Evolutionary conservation across 2,888 invertebrate genomes (phyloP).

Genomic region (Drosophila sordidula): DNA sequence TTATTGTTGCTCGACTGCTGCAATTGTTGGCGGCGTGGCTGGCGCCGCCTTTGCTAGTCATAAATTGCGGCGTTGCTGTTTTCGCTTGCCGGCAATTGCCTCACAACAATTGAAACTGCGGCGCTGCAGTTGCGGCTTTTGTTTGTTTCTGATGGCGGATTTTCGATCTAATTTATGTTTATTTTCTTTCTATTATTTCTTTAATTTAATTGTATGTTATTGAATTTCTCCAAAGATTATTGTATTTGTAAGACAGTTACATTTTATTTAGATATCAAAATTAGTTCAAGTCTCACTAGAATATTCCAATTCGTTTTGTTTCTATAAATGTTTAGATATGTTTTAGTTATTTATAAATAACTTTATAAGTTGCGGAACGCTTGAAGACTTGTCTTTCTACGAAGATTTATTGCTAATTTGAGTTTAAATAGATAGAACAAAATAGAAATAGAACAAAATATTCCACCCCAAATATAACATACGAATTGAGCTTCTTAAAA

Average conservation of each 20-base stretch:
- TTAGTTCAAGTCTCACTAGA: neutral
- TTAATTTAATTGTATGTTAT: neutral
- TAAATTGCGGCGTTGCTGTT: conserved; percentile 60
- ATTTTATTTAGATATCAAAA: no score
- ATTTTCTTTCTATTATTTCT: conserved; percentile 8
- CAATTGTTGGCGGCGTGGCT: conserved; percentile 53
- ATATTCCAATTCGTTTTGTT: neutral
- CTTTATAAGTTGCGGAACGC: conserved; percentile 3
- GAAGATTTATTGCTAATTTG: conserved; percentile 6
- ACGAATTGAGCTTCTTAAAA: conserved; percentile 12
- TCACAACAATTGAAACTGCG: conserved; percentile 63
- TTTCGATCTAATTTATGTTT: conserved; percentile 23
- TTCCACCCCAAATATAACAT: conserved; percentile 6
- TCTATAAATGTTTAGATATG: neutral
- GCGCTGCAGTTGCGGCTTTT: conserved; percentile 44
- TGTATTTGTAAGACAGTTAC: no score
- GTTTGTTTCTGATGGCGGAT: conserved; percentile 33
- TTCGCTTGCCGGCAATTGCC: conserved; percentile 51
- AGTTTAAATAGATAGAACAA: no score
- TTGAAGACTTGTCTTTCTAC: neutral
- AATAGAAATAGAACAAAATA: no score
- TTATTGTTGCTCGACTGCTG: conserved; percentile 39
- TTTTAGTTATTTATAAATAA: conserved; percentile 1
- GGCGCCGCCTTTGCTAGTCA: conserved; percentile 65
- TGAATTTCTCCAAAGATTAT: no score